A percentile compares a stretch with the other conserved stretches of the same genome.
Conservation (phyloP, 37 sponge, comb jelly and placozoan species). For the Chondrosia reniformis region DNA sequence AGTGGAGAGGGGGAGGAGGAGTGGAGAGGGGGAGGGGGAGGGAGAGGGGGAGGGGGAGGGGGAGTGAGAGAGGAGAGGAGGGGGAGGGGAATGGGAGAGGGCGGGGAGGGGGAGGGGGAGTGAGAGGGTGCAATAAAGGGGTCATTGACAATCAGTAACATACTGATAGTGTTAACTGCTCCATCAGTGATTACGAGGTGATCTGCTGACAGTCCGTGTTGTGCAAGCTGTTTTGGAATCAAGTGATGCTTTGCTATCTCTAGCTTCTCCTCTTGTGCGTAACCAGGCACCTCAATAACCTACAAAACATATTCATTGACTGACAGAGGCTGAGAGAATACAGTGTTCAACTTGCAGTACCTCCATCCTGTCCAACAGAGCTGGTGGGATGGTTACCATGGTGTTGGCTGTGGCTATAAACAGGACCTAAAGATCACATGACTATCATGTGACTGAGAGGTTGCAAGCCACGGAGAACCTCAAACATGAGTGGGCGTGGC, state of each 20-base stretch:
- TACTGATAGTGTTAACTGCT: too few relatives aligned
- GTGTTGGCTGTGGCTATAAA: constrained; percentile 92
- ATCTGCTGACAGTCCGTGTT: too few relatives aligned
- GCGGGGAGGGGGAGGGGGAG: too few relatives aligned
- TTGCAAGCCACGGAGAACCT: too few relatives aligned
- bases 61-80: too few relatives aligned
- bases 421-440: constrained; percentile 70
- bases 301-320: background rate
- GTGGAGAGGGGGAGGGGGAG: background rate
- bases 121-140: too few relatives aligned
- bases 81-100: too few relatives aligned
- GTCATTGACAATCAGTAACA: too few relatives aligned
- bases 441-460: too few relatives aligned
- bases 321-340: background rate
- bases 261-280: constrained; percentile 84
- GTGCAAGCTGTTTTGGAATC: constrained; percentile 75
- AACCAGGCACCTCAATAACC: constrained; percentile 79
- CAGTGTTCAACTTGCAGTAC: constrained; percentile 17
- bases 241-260: constrained; percentile 78
- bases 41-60: too few relatives aligned
- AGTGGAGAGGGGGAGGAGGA: background rate
- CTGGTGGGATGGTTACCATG: constrained; percentile 58
- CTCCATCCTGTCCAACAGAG: constrained; percentile 89
- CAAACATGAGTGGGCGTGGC: too few relatives aligned
- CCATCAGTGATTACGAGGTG: too few relatives aligned